Conservation (phyloP, 2,113 vertebrate species). For the Pituophis catenifer region DNA sequence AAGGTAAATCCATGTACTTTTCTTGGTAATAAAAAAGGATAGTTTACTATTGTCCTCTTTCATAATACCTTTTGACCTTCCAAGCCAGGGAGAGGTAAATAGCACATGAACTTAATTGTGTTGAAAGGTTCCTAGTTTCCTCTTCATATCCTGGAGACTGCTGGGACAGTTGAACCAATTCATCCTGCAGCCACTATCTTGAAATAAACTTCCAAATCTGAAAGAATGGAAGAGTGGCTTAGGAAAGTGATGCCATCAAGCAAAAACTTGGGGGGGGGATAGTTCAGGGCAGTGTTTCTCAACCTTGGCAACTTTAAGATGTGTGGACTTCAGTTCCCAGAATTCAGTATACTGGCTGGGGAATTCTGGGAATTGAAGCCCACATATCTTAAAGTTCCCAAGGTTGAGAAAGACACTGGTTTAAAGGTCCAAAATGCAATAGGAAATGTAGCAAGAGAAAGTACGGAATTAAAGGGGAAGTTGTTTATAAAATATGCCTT, state of each 20-base stretch:
- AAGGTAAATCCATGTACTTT: not conserved
- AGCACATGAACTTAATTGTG: not conserved
- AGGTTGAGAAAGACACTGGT: not conserved
- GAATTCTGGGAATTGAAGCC: not conserved
- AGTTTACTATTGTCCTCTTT: not conserved
- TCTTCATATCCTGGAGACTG: not conserved
- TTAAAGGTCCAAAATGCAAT: not conserved
- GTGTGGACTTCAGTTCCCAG: too few species aligned
- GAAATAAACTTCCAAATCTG: not conserved
- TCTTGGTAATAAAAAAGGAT: not conserved
- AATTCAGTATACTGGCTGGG: too few species aligned
- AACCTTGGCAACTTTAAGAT: not conserved
- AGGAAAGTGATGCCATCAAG: not conserved
- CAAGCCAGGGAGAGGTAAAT: not conserved
- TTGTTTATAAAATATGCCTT: not conserved
- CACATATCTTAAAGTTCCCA: not conserved
- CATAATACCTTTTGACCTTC: not conserved
- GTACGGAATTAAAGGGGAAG: not conserved
- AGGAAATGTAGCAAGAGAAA: not conserved
- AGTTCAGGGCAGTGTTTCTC: not conserved
- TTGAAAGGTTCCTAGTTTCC: not conserved
- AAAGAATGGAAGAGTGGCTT: not conserved
- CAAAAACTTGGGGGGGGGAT: not conserved
- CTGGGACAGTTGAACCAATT: not conserved
- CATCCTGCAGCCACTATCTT: not conserved